Percentiles rank a stretch among this genome's conserved stretches.
These are phyloP conservation scores for Tamandua tetradactyla DNA, from an alignment of 2,797 vertebrate genomes.

Conservation along the genomic window DNA sequence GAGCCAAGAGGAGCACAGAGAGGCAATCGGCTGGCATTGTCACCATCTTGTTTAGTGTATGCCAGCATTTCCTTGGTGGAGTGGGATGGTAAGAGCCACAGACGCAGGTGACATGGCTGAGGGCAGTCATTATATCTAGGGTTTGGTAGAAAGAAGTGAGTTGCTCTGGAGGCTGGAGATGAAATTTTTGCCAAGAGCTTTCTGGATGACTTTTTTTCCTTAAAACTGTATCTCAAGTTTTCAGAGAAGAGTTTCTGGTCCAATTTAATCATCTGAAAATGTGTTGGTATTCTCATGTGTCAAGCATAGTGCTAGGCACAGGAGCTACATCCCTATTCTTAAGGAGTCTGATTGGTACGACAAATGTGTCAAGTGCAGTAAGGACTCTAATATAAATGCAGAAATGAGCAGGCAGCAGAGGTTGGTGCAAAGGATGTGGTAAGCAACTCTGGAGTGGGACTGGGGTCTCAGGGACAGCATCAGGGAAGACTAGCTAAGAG, in stretches of 20 bases:
- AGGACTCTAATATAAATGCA: not conserved
- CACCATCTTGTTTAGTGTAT: not conserved
- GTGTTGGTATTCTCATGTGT: not conserved
- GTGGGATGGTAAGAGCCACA: not conserved
- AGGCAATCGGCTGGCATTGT: not conserved
- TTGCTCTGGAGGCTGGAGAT: not conserved
- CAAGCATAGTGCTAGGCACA: not conserved
- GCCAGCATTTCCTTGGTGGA: not conserved
- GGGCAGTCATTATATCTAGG: not conserved
- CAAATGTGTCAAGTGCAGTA: not conserved
- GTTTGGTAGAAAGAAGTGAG: not conserved
- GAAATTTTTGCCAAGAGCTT: slow-evolving; percentile 22
- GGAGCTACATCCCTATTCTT: not conserved
- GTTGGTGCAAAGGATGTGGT: too few relatives aligned
- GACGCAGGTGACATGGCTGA: not conserved
- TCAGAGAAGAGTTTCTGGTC: not conserved
- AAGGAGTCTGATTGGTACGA: not conserved
- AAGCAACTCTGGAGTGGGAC: not conserved
- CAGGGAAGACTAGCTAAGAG: not conserved
- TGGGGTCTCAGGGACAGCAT: not conserved
- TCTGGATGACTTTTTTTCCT: not conserved
- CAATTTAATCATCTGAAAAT: slow-evolving; percentile 16
- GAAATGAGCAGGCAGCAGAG: not conserved
- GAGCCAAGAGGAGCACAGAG: rapidly evolving
- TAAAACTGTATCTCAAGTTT: slow-evolving; percentile 40